phyloP scores from a whole-genome alignment of 1,140 invertebrate species.

The Orussus abietinus region DNA sequence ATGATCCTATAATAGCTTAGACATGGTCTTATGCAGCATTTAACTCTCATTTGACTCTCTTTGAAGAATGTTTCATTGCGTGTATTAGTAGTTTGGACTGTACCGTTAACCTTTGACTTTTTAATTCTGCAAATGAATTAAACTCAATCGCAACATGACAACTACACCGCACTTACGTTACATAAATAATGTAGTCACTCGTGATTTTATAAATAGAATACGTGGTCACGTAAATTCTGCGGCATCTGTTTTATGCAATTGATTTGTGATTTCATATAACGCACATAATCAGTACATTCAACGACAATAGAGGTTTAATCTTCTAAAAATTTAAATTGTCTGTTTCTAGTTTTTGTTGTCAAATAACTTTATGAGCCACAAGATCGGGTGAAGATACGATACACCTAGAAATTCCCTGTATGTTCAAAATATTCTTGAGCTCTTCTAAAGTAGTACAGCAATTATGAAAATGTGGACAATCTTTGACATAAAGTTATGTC shows the following conservation, averaged over 20 bases:
- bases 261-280: background rate
- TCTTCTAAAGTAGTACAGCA: no score
- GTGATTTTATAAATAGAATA: slow-evolving; percentile 1
- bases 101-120: background rate
- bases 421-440: background rate
- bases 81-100: no score
- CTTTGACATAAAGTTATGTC: no score
- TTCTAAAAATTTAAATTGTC: background rate
- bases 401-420: background rate
- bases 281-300: background rate
- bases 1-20: background rate
- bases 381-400: no score
- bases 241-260: background rate
- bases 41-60: background rate
- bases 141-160: background rate
- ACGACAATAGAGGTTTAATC: background rate
- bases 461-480: no score
- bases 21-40: background rate
- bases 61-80: no score
- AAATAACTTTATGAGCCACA: background rate
- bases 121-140: background rate
- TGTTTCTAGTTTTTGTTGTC: background rate
- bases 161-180: background rate
- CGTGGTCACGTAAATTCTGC: background rate
- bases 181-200: background rate